Conservation (phyloP, 2,113 vertebrate species). For the Varanus salvator region DNA sequence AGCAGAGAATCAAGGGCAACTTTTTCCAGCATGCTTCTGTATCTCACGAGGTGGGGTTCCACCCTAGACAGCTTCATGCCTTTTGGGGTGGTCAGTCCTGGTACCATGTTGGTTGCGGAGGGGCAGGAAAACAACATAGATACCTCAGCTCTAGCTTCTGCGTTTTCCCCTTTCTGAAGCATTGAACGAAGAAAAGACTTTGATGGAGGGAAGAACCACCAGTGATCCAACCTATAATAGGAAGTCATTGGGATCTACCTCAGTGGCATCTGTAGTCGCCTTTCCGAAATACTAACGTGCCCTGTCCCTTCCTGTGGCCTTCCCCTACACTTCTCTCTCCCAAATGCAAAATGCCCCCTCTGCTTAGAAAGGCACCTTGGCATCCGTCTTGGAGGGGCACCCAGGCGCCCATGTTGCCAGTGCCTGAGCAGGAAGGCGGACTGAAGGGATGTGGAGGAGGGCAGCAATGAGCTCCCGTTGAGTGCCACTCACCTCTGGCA, state of each 20-base stretch:
- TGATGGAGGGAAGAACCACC: background rate
- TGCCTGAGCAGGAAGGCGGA: background rate
- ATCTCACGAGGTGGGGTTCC: background rate
- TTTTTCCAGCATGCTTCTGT: background rate
- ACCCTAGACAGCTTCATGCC: background rate
- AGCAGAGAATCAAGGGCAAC: background rate
- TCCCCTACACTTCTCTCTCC: background rate
- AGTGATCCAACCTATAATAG: too few species aligned
- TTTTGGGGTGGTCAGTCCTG: background rate
- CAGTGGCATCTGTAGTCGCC: background rate
- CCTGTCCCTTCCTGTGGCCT: background rate
- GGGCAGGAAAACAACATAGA: background rate
- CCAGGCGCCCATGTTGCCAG: background rate
- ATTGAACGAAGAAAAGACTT: background rate
- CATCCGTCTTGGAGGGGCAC: background rate
- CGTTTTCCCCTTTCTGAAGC: background rate
- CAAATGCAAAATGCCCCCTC: background rate
- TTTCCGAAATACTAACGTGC: background rate
- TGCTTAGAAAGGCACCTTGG: background rate
- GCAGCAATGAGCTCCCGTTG: background rate
- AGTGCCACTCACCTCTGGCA: background rate
- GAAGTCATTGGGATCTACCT: too few species aligned
- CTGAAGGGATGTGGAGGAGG: background rate
- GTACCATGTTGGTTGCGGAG: background rate
- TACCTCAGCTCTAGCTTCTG: background rate